Base-by-base conservation (phyloP, 2,113 vertebrate species). In the Empidonax traillii region DNA sequence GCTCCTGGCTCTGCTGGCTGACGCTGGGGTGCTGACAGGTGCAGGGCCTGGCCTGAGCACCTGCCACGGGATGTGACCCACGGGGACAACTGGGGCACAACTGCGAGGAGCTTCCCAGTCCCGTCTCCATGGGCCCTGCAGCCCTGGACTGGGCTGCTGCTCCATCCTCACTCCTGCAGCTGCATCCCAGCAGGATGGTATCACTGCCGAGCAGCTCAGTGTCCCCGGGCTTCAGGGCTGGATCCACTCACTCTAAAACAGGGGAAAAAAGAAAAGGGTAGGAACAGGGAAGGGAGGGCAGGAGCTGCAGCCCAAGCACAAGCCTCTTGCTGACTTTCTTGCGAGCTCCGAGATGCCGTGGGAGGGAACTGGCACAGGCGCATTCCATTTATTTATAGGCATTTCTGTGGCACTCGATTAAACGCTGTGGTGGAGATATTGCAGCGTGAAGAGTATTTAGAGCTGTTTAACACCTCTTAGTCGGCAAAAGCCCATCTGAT, bases 361-460 rank as follows among this genome's bases (percentile, higher is more conserved):
- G 95, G 96, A 96, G 94, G 93, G 91, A 47, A n/a, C 93, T 91
- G 95, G 94, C 94, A 94, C 69, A 82, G 87, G 93, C 74, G 14
- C 39, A 79, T 55, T 89, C 56, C 71, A 15, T 89, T 94, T 97
- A 95, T 96, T 96, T 96, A 95, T 93, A 95, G 95, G 91, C 89
- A 76, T 93, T 96, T 76, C 95, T 91, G 82, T 95, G 94, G 94
- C 95, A 93, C 96, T 97, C 95, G 76, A 94, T 95, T 96, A 93
- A 97, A 95, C 21, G 63, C 94, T 51, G 92, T 85, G 95, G 93
- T 73, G 93, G 93, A 93, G 91, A 93, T 87, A 93, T 79, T 95
- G 95, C 91, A 83, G 91, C 24, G 51, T 73, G 94, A 94, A 82
- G 93, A 96, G 93, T 93, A 87, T 94, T 94, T 82, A 93, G 91